Evolutionary conservation across 2,888 invertebrate genomes (phyloP).

Genomic region (Phorcus lineatus): DNA sequence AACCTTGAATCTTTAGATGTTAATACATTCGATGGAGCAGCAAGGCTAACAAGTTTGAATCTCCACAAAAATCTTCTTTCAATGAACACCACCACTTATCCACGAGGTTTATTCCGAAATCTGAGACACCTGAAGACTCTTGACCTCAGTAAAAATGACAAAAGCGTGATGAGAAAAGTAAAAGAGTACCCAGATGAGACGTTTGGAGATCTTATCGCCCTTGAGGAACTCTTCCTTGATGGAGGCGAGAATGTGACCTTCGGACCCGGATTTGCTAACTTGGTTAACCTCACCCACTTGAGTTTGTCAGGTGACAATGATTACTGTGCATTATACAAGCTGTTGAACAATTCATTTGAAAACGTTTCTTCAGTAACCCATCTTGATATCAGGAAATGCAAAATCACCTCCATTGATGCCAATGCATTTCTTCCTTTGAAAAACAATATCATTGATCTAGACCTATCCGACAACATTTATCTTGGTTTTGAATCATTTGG

Average conservation of each 20-base stretch:
- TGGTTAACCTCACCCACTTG: background rate
- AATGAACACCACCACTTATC: background rate
- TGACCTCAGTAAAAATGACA: background rate
- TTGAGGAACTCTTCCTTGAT: background rate
- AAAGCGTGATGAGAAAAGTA: background rate
- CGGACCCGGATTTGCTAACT: background rate
- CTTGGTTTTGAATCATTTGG: background rate
- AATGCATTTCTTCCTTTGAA: background rate
- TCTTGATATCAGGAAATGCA: background rate
- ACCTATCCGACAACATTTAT: background rate
- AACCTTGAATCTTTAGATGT: background rate
- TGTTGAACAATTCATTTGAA: background rate
- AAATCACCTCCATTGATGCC: background rate
- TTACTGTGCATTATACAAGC: background rate
- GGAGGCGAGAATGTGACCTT: background rate
- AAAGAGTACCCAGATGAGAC: background rate
- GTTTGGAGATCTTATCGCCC: background rate
- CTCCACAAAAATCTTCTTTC: background rate
- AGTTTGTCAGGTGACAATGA: background rate
- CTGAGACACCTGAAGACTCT: background rate
- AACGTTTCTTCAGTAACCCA: background rate
- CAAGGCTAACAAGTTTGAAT: background rate
- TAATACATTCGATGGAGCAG: background rate
- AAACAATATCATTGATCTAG: no score
- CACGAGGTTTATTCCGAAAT: background rate